Conservation (phyloP, 2,888 invertebrate genomes). For the Sphecodes monilicornis region DNA sequence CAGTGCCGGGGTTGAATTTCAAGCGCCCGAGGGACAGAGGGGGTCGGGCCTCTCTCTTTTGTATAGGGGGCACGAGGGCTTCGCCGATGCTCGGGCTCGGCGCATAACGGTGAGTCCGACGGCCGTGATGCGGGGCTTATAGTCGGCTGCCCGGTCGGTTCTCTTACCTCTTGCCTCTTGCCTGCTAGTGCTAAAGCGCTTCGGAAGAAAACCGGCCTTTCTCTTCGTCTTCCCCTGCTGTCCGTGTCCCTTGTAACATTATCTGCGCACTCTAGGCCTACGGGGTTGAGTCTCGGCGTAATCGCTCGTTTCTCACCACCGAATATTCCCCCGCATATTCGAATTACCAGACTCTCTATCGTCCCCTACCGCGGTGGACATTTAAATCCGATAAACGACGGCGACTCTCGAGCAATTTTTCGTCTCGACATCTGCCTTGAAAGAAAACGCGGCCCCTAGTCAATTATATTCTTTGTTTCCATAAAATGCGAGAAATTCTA, state of each 20-base stretch:
- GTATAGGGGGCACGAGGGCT: slow-evolving; percentile 79
- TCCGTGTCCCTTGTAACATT: slow-evolving; percentile 51
- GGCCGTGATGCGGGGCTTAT: slow-evolving; percentile 80
- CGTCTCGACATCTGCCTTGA: not conserved
- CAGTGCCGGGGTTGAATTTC: slow-evolving; percentile 82
- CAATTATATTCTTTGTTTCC: not conserved
- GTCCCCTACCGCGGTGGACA: not conserved
- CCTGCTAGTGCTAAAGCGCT: slow-evolving; percentile 48
- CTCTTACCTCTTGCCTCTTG: slow-evolving; percentile 43
- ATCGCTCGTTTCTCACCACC: slow-evolving; percentile 58
- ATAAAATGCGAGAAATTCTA: not conserved
- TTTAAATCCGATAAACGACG: slow-evolving; percentile 17
- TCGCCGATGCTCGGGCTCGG: slow-evolving; percentile 71
- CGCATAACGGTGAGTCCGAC: slow-evolving; percentile 81
- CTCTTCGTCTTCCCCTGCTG: slow-evolving; percentile 57
- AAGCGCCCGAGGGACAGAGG: slow-evolving; percentile 79
- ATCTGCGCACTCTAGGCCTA: slow-evolving; percentile 36
- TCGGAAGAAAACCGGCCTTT: slow-evolving; percentile 76
- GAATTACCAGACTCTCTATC: slow-evolving; percentile 33
- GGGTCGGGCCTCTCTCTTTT: slow-evolving; percentile 78
- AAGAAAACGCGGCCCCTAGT: not conserved
- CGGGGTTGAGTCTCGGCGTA: slow-evolving; percentile 56
- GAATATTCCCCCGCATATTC: slow-evolving; percentile 58
- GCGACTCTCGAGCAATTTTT: not conserved
- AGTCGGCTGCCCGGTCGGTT: slow-evolving; percentile 70